These are phyloP conservation scores for Trissonchulus sp. DNA, from an alignment of 2,888 invertebrate genomes.

Conservation along the genomic window DNA sequence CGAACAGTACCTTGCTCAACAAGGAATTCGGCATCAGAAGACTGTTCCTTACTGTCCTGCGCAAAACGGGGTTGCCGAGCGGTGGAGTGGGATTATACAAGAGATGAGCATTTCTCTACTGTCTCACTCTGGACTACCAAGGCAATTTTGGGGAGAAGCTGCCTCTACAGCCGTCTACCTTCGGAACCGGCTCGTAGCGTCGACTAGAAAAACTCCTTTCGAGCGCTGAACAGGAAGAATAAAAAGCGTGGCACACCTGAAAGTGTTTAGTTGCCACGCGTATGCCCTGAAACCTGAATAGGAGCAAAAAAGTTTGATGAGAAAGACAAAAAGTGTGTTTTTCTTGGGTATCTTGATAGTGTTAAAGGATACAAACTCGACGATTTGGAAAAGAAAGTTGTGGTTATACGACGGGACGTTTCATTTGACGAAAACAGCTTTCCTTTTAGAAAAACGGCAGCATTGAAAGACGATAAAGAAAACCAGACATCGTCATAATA, in stretches of 20 bases:
- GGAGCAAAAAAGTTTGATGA: neutral
- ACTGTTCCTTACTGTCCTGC: slow-evolving; percentile 35
- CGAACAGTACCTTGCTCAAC: slow-evolving; percentile 19
- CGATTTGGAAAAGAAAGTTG: neutral
- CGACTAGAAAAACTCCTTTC: neutral
- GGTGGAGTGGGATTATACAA: slow-evolving; percentile 28
- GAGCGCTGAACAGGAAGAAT: neutral
- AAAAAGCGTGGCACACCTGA: neutral
- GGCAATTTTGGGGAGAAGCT: neutral
- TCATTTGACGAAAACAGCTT: neutral
- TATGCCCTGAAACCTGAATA: neutral
- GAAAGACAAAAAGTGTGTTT: neutral
- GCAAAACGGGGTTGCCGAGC: slow-evolving; percentile 37
- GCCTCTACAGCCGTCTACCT: slow-evolving; percentile 1
- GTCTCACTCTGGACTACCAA: neutral
- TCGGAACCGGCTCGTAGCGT: neutral
- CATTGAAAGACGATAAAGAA: neutral
- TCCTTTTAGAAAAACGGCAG: neutral
- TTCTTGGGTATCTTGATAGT: neutral
- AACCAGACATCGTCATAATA: neutral
- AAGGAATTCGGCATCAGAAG: slow-evolving; percentile 33
- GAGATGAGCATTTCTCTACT: neutral
- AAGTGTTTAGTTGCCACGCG: neutral
- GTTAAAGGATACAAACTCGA: neutral
- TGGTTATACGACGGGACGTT: neutral